Evolutionary conservation across 2,888 invertebrate genomes (phyloP).

Genomic region (Lamellibrachia columna): DNA sequence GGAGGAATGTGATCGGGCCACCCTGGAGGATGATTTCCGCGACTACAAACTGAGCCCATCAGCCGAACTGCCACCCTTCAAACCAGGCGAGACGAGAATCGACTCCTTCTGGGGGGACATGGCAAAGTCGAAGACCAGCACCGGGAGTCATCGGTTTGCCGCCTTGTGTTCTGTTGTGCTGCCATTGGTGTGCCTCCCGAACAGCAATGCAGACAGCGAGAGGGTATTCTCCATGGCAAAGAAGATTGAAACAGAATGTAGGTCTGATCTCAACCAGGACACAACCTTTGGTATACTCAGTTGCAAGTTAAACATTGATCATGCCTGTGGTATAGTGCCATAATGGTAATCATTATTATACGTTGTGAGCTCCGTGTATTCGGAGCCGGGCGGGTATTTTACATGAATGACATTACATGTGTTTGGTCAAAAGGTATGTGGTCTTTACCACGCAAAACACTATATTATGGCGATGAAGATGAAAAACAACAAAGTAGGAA

Average conservation of each 20-base stretch:
- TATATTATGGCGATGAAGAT: no score
- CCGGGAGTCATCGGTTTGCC: not conserved
- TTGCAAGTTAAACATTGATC: not conserved
- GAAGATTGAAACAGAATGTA: not conserved
- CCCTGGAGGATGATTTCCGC: not conserved
- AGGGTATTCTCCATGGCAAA: not conserved
- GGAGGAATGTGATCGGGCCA: not conserved
- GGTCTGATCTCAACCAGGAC: not conserved
- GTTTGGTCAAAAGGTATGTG: no score
- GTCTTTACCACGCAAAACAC: no score
- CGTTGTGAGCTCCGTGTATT: no score
- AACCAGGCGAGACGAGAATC: not conserved
- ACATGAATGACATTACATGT: no score
- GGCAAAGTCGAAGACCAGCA: not conserved
- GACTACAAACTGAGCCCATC: not conserved
- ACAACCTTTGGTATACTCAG: not conserved
- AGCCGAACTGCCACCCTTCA: not conserved
- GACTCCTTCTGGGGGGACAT: not conserved
- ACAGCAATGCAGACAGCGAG: no score
- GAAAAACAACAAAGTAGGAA: no score
- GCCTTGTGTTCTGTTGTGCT: not conserved
- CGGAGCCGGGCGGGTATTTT: no score
- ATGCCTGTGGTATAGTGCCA: not conserved
- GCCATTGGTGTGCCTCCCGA: not conserved
- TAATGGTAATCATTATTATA: no score